Base-by-base conservation (phyloP, 2,113 vertebrate species). In the Sardina pilchardus region DNA sequence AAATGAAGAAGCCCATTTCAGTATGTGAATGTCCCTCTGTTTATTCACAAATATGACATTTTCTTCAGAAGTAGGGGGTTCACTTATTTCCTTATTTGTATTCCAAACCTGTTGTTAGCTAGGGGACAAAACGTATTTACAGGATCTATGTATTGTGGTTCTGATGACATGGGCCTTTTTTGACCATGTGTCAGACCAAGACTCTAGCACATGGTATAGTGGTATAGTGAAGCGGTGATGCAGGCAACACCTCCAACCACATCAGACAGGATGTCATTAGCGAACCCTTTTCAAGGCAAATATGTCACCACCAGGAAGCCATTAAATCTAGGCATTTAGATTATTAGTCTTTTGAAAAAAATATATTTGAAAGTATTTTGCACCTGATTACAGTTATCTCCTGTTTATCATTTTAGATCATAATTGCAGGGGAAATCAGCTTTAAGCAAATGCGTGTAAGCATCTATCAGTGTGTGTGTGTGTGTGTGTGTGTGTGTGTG, bases 401-500 rank as follows among this genome's bases (percentile, higher is more conserved):
- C 26, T 75, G 2, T 75, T 36, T 75, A 34, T 16, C 1, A 1
- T 34, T 36, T 34, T 16, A 36, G 0, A 75, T 75, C 30, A 36
- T 75, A 75, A 36, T 17, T 78, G n/a, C n/a, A 36, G 12, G 5
- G 10, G 26, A 78, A 78, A 36, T 36, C 30, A 30, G 63, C n/a
- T 36, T 14, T 78, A 36, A n/a, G 59, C 59, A 78, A 34, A 14
- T 14, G 10, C 36, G 26, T 78, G 30, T 78, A 34, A 78, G 71
- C 10, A 78, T 34, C 24, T 7, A 10, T 85, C 0, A 78, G 43
- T 48, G 26, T 48, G 21, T 78, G 42, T 47, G n/a, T 36, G 48
- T 39, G 34, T 59, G 82, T 56, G 82, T 83, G 82, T 56, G 82
- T 59, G 34, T 83, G 48, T 83, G 82, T 63, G 82, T 83, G 82